A percentile compares a stretch with the other conserved stretches of the same genome.
These are phyloP conservation scores for Discoglossus pictus DNA, from an alignment of 2,797 vertebrate species.

Conservation along the genomic window DNA sequence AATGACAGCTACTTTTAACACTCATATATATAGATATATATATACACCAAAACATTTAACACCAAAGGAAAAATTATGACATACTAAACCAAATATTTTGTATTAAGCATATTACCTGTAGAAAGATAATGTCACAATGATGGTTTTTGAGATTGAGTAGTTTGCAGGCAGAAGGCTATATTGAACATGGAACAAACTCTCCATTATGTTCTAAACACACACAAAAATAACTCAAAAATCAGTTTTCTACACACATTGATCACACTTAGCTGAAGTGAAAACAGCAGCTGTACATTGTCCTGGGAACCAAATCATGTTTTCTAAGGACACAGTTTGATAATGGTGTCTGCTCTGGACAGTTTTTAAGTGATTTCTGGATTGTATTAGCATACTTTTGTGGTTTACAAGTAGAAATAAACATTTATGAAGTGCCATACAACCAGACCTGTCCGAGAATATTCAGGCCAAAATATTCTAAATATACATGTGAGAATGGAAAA, in stretches of 20 bases:
- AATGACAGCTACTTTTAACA: no score
- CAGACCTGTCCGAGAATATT: slow-evolving; percentile 13
- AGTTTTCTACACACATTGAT: slow-evolving; percentile 24
- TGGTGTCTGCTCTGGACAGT: slow-evolving; percentile 23
- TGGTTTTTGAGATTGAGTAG: neutral
- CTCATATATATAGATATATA: no score
- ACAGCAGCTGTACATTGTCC: slow-evolving; percentile 29
- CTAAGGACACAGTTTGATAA: slow-evolving; percentile 42
- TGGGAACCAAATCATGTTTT: slow-evolving; percentile 37
- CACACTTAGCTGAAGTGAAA: slow-evolving; percentile 14
- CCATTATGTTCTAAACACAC: slow-evolving; percentile 9
- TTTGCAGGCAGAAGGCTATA: slow-evolving; percentile 11
- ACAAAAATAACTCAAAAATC: no score
- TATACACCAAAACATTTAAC: no score
- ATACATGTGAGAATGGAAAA: no score
- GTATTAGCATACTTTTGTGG: slow-evolving; percentile 35
- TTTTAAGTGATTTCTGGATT: slow-evolving; percentile 35
- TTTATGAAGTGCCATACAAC: slow-evolving; percentile 27
- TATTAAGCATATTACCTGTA: neutral
- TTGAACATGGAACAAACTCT: neutral
- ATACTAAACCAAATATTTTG: slow-evolving; percentile 9
- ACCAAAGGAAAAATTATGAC: no score
- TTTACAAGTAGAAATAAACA: slow-evolving; percentile 35
- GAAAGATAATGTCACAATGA: slow-evolving; percentile 7
- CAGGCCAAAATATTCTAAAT: neutral